phyloP scores from a whole-genome alignment of 2,113 vertebrate species.

The Etia nguti region DNA sequence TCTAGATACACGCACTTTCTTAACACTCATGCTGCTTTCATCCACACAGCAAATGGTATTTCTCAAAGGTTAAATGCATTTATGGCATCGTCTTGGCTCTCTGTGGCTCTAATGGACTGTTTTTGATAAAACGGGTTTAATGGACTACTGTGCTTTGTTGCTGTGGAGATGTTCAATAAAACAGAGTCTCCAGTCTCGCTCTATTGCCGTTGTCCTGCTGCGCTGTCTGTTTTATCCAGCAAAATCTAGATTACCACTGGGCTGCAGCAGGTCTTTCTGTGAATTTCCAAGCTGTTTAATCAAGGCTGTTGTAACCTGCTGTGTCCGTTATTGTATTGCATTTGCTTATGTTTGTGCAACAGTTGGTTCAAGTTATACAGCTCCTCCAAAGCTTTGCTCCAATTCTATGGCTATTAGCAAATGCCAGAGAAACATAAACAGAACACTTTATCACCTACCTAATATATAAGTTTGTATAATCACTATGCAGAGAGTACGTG shows the following conservation, averaged over 20 bases:
- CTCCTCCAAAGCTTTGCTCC: neutral
- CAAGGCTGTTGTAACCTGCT: neutral
- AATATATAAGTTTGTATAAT: neutral
- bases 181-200: neutral
- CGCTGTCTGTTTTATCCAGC: neutral
- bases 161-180: conserved; percentile 28
- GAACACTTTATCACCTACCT: neutral
- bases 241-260: neutral
- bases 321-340: neutral
- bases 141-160: conserved; percentile 30
- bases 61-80: neutral
- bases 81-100: neutral
- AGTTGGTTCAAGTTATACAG: neutral
- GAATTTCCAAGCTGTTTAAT: neutral
- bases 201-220: neutral
- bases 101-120: conserved; percentile 39
- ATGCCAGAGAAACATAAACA: neutral
- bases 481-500: neutral
- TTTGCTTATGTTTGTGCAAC: neutral
- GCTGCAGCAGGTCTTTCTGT: neutral
- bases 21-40: neutral
- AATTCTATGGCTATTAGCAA: neutral
- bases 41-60: neutral
- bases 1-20: neutral
- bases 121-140: conserved; percentile 16